These are phyloP conservation scores for Aphidius gifuensis DNA, from an alignment of 1,140 invertebrate species.

Conservation along the genomic window DNA sequence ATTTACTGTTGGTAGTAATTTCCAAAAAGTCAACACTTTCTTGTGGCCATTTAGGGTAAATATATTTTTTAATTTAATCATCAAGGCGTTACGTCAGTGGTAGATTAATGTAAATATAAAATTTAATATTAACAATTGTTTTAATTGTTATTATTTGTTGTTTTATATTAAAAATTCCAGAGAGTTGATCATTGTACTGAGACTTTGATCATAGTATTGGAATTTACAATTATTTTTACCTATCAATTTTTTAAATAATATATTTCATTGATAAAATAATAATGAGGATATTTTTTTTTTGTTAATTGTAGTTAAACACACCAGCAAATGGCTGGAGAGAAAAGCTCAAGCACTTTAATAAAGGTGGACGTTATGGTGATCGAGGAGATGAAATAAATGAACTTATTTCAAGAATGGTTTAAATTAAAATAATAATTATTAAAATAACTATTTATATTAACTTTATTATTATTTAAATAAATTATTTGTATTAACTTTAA, in stretches of 20 bases:
- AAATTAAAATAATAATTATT: conserved; percentile 42
- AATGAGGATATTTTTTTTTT: background rate
- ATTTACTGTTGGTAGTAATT: conserved; percentile 85
- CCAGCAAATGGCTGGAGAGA: conserved; percentile 98
- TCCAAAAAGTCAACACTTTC: conserved; percentile 97
- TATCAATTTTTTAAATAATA: too few relatives aligned
- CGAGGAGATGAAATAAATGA: conserved; percentile 96
- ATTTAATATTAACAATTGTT: too few relatives aligned
- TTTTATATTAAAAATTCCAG: too few relatives aligned
- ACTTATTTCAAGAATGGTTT: conserved; percentile 94
- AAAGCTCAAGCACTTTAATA: conserved; percentile 98
- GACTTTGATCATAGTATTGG: background rate
- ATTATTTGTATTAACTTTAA: too few relatives aligned
- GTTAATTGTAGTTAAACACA: conserved; percentile 75
- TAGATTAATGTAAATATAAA: too few relatives aligned
- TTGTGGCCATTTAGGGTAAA: conserved; percentile 95
- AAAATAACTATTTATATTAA: too few relatives aligned
- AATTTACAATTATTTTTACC: background rate
- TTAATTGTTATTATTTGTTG: too few relatives aligned
- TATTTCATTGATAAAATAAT: background rate
- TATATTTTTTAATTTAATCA: conserved; percentile 18
- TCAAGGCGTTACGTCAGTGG: too few relatives aligned
- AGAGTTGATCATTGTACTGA: too few relatives aligned
- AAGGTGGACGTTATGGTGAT: conserved; percentile 99
- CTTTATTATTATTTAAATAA: too few relatives aligned